Evolutionary conservation across 2,113 vertebrate species (phyloP), one percentile per base, ranked within the genome.

Genomic region (Hemicordylus capensis): DNA sequence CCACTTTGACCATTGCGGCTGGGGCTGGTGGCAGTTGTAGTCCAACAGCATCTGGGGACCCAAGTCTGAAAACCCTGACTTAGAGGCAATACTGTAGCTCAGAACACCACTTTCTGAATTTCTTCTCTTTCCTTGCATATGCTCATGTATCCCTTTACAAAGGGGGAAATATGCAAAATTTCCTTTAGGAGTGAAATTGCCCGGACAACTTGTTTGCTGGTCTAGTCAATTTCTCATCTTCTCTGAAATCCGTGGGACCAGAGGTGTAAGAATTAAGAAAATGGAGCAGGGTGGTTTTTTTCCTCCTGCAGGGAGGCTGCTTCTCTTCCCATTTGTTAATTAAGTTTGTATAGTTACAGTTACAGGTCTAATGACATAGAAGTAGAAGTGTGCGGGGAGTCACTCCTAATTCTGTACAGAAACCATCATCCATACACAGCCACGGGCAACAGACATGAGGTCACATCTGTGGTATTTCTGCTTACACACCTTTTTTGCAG

Each of bases 391-490:
- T 42, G 22, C 6, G 39, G 37, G 58, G 26, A 61, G 19, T 48
- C 44, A 67, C 19, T 26, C 37, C 24, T 42, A 58, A 39, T 39
- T 44, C 44, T 80, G 9, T 48, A 22, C 20, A 51, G 31, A 64
- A 80, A 66, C 34, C n/a, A 77, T 77, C 42, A 67, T 66, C 48
- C 31, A 54, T 44, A 76, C 3, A 19, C 24, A 69, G 46, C 26
- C 4, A 54, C 42, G 17, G 72, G 73, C 58, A 58, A 44, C 48
- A 84, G 83, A 85, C 48, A 44, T 77, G 51, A 77, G 75, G 9
- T 58, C 83, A 85, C 63, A 77, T n/a, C 63, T 84, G 28, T 69
- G 63, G 63, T 69, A 84, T 84, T 84, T 84, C 74, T 67, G 39
- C 63, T 42, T 37, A n/a, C 73, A 67, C 61, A 67, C 28, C 63